These are phyloP conservation scores for Dryadula phaetusa DNA, from an alignment of 2,888 invertebrate species.

Conservation along the genomic window DNA sequence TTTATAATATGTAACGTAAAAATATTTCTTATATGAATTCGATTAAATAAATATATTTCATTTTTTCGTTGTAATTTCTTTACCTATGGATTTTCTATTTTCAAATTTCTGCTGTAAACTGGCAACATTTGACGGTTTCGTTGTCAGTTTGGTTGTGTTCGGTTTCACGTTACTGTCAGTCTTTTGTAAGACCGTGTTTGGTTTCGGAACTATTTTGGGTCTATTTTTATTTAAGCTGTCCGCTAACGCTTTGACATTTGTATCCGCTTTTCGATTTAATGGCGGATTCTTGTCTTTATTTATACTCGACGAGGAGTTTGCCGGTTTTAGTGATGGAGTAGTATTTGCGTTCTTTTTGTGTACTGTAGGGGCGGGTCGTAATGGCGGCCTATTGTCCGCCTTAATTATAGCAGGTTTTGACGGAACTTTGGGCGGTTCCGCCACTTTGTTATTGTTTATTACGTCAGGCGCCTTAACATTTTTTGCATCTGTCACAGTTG, in stretches of 20 bases:
- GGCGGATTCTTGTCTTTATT: constrained; percentile 66
- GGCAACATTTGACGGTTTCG: constrained; percentile 88
- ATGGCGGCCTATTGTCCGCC: constrained; percentile 71
- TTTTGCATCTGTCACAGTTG: constrained; percentile 76
- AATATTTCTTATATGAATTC: constrained; percentile 4
- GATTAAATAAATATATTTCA: constrained; percentile 3
- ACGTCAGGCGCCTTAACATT: constrained; percentile 86
- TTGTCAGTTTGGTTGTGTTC: constrained; percentile 75
- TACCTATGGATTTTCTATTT: constrained; percentile 79
- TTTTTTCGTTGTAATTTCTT: constrained; percentile 59
- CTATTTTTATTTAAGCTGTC: constrained; percentile 79
- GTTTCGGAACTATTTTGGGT: constrained; percentile 78
- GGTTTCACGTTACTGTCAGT: constrained; percentile 67
- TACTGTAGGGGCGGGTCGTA: constrained; percentile 66
- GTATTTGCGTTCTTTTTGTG: constrained; percentile 72
- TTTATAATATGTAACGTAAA: neutral
- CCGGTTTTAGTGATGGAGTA: constrained; percentile 63
- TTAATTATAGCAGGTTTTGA: constrained; percentile 75
- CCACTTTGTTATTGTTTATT: constrained; percentile 75
- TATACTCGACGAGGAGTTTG: constrained; percentile 58
- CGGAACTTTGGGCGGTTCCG: constrained; percentile 76
- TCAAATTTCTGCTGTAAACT: constrained; percentile 92
- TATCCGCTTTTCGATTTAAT: constrained; percentile 67
- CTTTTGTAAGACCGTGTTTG: constrained; percentile 62
- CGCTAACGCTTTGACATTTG: constrained; percentile 74